Evolutionary conservation across 2,113 vertebrate species (phyloP), one percentile per base, ranked within the genome.

Genomic region (Odocoileus virginianus): DNA sequence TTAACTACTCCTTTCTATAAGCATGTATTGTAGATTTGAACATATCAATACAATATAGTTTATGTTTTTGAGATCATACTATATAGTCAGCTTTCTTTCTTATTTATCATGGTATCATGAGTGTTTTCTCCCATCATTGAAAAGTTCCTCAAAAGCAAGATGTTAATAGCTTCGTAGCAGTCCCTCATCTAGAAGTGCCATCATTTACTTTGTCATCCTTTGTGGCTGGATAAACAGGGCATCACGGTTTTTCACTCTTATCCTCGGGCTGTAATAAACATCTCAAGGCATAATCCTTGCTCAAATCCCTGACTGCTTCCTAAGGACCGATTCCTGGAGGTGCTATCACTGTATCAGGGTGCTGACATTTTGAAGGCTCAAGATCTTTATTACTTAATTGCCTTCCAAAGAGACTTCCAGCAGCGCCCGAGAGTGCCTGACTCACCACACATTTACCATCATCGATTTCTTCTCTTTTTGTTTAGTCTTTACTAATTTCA

Each of bases 401-500:
- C 60, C 67, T 92, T 90, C 89, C 84, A 17, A 5, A 71, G 67
- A 91, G 87, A 30, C 25, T 88, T 91, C 45, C 86, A n/a, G n/a
- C 60, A 11, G 88, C 0, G 15, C 5, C 0, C 0, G 25, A 28
- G 87, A 45, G 76, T 0, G 45, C 47, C 89, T 10, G 2, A 27
- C 55, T 94, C 60, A 23, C 16, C 28, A 36, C 76, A 86, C 76
- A 21, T 25, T 90, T 36, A 71, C 45, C 50, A 83, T 54, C 81
- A 61, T 55, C 4, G 33, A 61, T 61, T 54, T n/a, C 67, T 36
- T 55, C 67, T 86, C 85, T 83, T 76, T 61, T 55, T 40, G 82
- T 40, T 60, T 67, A 76, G 58, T 89, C 90, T 78, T 81, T 64
- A 82, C 50, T 95, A 82, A 97, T 87, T 83, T 89, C 36, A 54